Percentiles rank a stretch among this genome's conserved stretches.
phyloP scores from a whole-genome alignment of 2,888 invertebrate genomes.

The Dioctria rufipes region DNA sequence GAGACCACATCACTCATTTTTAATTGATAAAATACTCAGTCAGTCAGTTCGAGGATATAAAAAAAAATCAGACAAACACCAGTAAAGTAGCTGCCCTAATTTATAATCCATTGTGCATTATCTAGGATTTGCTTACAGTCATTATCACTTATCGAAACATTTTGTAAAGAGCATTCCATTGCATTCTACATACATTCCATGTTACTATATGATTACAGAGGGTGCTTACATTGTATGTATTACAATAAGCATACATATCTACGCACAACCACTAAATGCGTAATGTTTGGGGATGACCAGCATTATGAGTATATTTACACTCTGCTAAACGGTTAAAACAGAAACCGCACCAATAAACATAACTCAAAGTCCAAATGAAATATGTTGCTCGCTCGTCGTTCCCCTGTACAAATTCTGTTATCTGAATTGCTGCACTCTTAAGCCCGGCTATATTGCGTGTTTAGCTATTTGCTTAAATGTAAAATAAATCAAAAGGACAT shows the following conservation, averaged over 20 bases:
- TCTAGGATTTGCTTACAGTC: background rate
- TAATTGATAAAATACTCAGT: too few relatives aligned
- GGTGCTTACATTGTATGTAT: constrained; percentile 13
- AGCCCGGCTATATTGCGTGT: constrained; percentile 18
- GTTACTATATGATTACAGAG: too few relatives aligned
- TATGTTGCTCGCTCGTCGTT: constrained; percentile 15
- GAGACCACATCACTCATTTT: too few relatives aligned
- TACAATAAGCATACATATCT: constrained; percentile 29
- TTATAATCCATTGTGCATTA: background rate
- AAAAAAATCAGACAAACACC: too few relatives aligned
- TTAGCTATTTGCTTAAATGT: constrained; percentile 28
- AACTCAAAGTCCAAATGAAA: constrained; percentile 41
- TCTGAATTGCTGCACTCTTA: constrained; percentile 40
- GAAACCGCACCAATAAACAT: constrained; percentile 46
- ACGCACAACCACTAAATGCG: background rate
- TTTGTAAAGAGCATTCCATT: background rate
- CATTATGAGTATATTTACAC: constrained; percentile 38
- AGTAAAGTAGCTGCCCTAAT: background rate
- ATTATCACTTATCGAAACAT: constrained; percentile 1
- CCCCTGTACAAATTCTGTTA: constrained; percentile 38
- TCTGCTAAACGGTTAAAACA: constrained; percentile 19
- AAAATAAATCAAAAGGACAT: constrained; percentile 40
- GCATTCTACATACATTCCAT: background rate
- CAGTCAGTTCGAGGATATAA: too few relatives aligned
- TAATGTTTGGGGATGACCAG: constrained; percentile 18